These are phyloP conservation scores for Spheniscus humboldti DNA, from an alignment of 2,797 vertebrate genomes.

Conservation along the genomic window DNA sequence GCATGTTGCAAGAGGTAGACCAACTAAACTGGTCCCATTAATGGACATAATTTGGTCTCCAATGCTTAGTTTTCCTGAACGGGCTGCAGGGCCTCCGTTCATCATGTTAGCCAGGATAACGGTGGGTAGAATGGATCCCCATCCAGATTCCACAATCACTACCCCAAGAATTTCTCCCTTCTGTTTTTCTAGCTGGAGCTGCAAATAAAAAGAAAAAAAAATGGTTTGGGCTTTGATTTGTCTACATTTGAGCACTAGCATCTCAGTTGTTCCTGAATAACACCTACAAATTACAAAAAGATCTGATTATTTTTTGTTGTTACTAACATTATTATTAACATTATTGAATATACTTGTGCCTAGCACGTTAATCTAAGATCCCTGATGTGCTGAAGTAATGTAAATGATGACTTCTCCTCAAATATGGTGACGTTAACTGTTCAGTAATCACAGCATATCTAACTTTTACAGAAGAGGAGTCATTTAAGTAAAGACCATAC, in stretches of 20 bases:
- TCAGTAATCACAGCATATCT: not conserved
- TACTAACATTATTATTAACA: not conserved
- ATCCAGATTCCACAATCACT: slow-evolving; percentile 98
- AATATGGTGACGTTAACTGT: not conserved
- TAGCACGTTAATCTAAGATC: not conserved
- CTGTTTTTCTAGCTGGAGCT: slow-evolving; percentile 96
- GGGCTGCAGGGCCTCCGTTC: slow-evolving; percentile 94
- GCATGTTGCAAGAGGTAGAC: slow-evolving; percentile 96
- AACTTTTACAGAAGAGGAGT: not conserved
- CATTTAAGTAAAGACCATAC: not conserved
- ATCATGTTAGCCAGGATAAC: slow-evolving; percentile 99
- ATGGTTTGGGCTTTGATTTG: not conserved
- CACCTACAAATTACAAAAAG: not conserved
- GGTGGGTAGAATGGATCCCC: slow-evolving; percentile 98
- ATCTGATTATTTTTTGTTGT: not conserved
- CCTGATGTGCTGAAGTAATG: not conserved
- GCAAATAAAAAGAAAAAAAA: not conserved
- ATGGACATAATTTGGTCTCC: slow-evolving; percentile 99
- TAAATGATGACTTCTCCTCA: not conserved
- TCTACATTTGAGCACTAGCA: not conserved
- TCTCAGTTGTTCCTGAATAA: not conserved
- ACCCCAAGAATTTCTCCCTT: slow-evolving; percentile 98
- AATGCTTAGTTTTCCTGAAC: slow-evolving; percentile 97
- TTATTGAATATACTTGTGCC: not conserved
- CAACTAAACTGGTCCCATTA: slow-evolving; percentile 98